phyloP scores from a whole-genome alignment of 2,797 vertebrate genomes.

The Jordanella pulchra region DNA sequence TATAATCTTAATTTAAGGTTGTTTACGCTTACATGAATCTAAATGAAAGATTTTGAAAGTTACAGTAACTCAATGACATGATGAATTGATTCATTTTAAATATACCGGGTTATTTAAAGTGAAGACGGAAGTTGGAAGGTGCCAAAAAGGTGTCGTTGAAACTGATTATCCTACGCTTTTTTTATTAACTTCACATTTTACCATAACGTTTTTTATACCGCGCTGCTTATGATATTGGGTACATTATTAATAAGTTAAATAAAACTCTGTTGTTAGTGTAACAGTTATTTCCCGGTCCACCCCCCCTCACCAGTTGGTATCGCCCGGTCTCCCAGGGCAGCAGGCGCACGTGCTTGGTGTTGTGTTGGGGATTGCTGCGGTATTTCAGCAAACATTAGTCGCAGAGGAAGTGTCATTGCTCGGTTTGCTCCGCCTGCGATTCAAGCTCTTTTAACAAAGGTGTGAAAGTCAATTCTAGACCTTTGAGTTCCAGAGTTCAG shows the following conservation, averaged over 20 bases:
- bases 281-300: not conserved
- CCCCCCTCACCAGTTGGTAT: conserved; percentile 25
- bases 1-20: too few relatives aligned
- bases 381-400: not conserved
- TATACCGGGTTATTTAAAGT: conserved; percentile 1
- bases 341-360: conserved; percentile 63
- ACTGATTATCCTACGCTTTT: not conserved
- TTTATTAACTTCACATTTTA: rapidly evolving
- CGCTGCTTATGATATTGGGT: rapidly evolving
- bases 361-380: conserved; percentile 21
- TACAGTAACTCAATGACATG: not conserved
- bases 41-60: not conserved
- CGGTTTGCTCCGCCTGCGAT: not conserved
- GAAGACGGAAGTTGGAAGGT: not conserved
- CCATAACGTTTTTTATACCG: not conserved
- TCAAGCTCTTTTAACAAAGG: not conserved
- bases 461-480: not conserved
- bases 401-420: not conserved
- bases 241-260: not conserved
- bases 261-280: too few relatives aligned
- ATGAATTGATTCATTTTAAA: not conserved
- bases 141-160: not conserved
- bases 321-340: conserved; percentile 28
- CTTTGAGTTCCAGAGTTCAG: not conserved
- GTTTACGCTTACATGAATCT: not conserved